These are phyloP conservation scores for Neoitamus cyanurus DNA, from an alignment of 2,888 invertebrate genomes.

Conservation along the genomic window DNA sequence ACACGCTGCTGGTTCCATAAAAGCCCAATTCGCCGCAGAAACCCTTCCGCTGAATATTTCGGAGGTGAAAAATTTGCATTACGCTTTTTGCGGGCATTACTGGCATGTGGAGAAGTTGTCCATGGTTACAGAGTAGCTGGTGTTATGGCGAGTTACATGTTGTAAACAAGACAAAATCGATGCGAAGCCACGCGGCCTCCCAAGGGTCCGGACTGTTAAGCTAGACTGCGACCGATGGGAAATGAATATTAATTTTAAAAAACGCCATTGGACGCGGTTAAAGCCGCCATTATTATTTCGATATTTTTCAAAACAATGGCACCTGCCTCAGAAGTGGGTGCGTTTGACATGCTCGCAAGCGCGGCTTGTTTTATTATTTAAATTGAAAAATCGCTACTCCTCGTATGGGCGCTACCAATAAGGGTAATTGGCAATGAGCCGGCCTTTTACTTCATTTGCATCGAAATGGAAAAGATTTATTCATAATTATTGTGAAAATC, in stretches of 20 bases:
- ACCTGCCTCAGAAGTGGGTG: background rate
- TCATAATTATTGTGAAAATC: background rate
- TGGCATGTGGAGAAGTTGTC: background rate
- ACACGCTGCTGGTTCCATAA: slow-evolving; percentile 7
- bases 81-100: background rate
- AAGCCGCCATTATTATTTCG: background rate
- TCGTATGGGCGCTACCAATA: background rate
- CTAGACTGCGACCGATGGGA: background rate
- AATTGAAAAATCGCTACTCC: background rate
- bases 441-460: background rate
- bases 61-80: slow-evolving; percentile 42
- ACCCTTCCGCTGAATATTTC: slow-evolving; percentile 24
- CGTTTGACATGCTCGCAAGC: background rate
- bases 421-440: background rate
- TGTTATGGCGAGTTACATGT: background rate
- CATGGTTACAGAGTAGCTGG: background rate
- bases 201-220: background rate
- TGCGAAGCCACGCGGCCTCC: background rate
- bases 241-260: background rate
- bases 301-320: slow-evolving; percentile 18
- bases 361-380: background rate
- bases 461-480: background rate
- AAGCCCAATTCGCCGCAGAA: slow-evolving; percentile 23
- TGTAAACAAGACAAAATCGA: slow-evolving; percentile 39
- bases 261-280: background rate